phyloP scores from a whole-genome alignment of 2,888 invertebrate genomes.

The Dasypolia templi region DNA sequence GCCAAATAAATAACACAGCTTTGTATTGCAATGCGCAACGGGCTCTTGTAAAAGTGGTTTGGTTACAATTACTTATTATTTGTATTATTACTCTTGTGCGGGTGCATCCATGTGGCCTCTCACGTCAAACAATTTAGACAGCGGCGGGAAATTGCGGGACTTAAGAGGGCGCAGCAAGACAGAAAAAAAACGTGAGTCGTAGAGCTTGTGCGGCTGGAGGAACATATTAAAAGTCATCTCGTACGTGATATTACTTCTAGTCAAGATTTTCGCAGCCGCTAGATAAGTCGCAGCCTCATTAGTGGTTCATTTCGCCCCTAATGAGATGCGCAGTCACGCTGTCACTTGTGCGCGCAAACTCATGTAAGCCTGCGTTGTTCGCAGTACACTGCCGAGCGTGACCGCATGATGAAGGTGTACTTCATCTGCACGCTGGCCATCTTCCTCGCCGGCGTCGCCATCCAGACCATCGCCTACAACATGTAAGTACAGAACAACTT shows the following conservation, averaged over 20 bases:
- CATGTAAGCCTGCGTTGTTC: slow-evolving; percentile 65
- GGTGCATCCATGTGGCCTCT: background rate
- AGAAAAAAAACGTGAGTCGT: no score
- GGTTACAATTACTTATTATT: background rate
- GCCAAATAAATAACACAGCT: slow-evolving; percentile 23
- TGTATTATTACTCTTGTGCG: background rate
- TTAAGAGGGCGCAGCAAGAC: no score
- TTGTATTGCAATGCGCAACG: background rate
- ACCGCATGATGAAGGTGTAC: slow-evolving; percentile 96
- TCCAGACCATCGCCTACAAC: slow-evolving; percentile 92
- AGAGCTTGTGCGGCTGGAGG: background rate
- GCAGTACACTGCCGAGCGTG: slow-evolving; percentile 95
- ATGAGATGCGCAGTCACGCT: background rate
- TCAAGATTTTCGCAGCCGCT: background rate
- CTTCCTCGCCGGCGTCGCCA: slow-evolving; percentile 92
- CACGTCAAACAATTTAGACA: background rate
- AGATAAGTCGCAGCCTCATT: background rate
- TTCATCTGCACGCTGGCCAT: slow-evolving; percentile 95
- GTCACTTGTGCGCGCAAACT: background rate
- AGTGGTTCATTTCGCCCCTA: background rate
- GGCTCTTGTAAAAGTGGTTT: background rate
- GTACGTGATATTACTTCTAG: background rate
- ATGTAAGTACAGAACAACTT: slow-evolving; percentile 87
- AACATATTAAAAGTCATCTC: background rate
- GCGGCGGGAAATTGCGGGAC: no score